Evolutionary conservation across 2,797 vertebrate genomes (phyloP), one percentile per base, ranked within the genome.

Genomic region (Meda fulgida): DNA sequence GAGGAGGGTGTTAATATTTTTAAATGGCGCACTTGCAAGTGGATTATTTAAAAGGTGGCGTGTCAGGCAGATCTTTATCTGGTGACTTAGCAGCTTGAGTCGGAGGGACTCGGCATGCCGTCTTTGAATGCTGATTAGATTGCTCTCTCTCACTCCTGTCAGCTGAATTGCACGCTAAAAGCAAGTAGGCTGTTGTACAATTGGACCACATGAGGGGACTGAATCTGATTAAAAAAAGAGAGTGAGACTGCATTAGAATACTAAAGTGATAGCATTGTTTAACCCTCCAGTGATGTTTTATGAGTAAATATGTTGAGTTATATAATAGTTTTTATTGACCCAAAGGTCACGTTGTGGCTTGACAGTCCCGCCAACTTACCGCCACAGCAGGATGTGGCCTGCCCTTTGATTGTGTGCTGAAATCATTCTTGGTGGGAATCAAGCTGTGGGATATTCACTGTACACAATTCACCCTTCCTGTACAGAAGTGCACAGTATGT

Each of bases 21-120:
- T 91, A 90, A 93, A 93, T 85, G 88, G 87, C 88, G 83, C 87
- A 88, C 90, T 93, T 92, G 91, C 90, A 90, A 93, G 91, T 93
- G 91, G 94, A 95, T 95, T 94, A 94, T 94, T 92, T 89, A 86
- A 93, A 93, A 92, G 91, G 89, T 89, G 88, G 84, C 1, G 53
- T 91, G 91, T 93, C 91, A 92, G 91, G 90, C 88, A 84, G 90
- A 93, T 93, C 91, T 91, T 92, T 93, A 94, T 94, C 91, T 92
- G 88, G 87, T 55, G 67, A 89, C 87, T 91, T 92, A 91, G 91
- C 91, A 92, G 91, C 89, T 90, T 90, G 89, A 90, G 89, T 90
- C 31, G 10, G 89, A 89, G 88, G 91, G 82, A 84, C 89, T 91
- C 78, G 26, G 91, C 89, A 90, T 91, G 85, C 89, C 84, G 90